These are phyloP conservation scores for Corythaeola cristata DNA, from an alignment of 2,113 vertebrate species.

Conservation along the genomic window DNA sequence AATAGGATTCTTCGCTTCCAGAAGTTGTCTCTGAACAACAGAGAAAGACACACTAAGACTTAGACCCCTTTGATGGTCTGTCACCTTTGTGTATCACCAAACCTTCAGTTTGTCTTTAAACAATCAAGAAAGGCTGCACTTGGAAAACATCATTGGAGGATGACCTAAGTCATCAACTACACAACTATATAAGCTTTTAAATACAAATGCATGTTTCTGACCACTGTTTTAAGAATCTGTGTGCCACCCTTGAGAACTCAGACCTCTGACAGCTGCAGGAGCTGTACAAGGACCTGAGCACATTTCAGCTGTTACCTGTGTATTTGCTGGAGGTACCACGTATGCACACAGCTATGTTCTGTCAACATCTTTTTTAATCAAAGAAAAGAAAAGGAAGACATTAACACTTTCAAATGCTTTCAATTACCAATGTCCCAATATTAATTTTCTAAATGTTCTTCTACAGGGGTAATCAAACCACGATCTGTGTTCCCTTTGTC, in stretches of 20 bases:
- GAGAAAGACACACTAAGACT: background rate
- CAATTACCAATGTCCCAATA: background rate
- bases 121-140: background rate
- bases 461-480: background rate
- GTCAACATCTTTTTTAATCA: conserved; percentile 20
- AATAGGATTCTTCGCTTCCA: background rate
- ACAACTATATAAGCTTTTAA: background rate
- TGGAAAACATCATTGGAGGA: background rate
- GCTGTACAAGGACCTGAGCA: background rate
- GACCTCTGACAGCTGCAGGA: background rate
- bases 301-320: background rate
- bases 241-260: background rate
- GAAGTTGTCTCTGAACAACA: background rate
- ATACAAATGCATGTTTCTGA: background rate
- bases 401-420: conserved; percentile 38
- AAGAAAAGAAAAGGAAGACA: conserved; percentile 1
- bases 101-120: background rate
- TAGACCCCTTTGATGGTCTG: background rate
- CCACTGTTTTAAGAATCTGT: background rate
- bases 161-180: background rate
- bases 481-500: background rate
- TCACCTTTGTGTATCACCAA: background rate
- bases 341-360: background rate
- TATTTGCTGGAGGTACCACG: background rate
- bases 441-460: conserved; percentile 50